Evolutionary conservation across 1,140 invertebrate species (phyloP), one percentile per base, ranked within the genome.

Genomic region (Leptinotarsa lineolata): DNA sequence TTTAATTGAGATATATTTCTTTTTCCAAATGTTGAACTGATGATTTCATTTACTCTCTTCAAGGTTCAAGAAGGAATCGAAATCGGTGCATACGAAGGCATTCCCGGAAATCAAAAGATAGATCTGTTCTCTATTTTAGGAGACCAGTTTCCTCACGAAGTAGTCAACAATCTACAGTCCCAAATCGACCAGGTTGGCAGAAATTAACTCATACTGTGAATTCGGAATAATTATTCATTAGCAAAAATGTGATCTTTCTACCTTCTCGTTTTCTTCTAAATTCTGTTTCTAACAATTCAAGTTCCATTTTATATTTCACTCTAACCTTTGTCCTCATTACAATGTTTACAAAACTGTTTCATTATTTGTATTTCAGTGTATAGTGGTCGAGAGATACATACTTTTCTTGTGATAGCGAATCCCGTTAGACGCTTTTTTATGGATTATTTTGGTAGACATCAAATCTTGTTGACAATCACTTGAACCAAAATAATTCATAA

Each of bases 41-140:
- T 39, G 0, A 39, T 39, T 39, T 39, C 8, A 39, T 39, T 39
- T 3, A 5, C 2, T 39, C 5, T 39, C 30, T 81, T 77, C 21
- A 83, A 91, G 86, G 93, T 95, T 0, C 92, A 94, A 85, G 92
- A 94, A 85, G 92, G 92, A 21, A 93, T 94, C 60, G 92, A 94
- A 84, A 83, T 94, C 76, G 92, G 92, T 0, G 92, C 92, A 0
- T 94, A 93, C 81, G 92, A 94, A 83, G 91, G 91, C 45, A 94
- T 94, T 73, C 93, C 93, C 74, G 93, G 91, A 21, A 90, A 93
- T 83, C 92, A 94, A 83, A 89, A 89, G 78, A 92, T 94, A 83
- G 92, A 94, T 83, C 87, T 94, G 0, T 92, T 91, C 82, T 90
- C 93, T 80, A 93, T 94, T 75, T 86, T 95, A 20, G 92, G 92